A percentile compares a stretch with the other conserved stretches of the same genome.
phyloP scores from a whole-genome alignment of 1,140 invertebrate species.

The Plutomurus gul region DNA sequence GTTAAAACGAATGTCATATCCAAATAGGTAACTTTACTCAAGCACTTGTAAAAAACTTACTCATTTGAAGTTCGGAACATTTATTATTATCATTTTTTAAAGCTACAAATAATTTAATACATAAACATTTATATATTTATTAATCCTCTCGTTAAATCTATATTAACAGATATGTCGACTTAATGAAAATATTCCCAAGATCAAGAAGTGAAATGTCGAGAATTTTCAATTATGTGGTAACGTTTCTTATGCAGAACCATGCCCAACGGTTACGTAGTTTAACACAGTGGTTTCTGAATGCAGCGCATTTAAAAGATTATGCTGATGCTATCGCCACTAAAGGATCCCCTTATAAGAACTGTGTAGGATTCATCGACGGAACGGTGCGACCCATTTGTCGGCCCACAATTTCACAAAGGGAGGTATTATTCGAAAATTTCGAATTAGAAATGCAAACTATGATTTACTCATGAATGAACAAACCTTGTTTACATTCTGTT shows the following conservation, averaged over 20 bases:
- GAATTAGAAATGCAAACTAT: not conserved
- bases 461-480: not conserved
- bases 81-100: too few relatives aligned
- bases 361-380: constrained; percentile 35
- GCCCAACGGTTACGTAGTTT: not conserved
- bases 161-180: not conserved
- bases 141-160: not conserved
- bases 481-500: not conserved
- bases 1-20: not conserved
- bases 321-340: not conserved
- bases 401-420: not conserved
- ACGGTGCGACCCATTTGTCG: constrained; percentile 37
- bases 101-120: not conserved
- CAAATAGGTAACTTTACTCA: constrained; percentile 21
- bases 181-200: not conserved
- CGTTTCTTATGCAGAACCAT: not conserved
- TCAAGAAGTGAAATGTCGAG: not conserved
- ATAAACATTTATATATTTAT: not conserved
- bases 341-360: not conserved
- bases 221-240: not conserved
- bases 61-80: too few relatives aligned
- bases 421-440: not conserved
- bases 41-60: too few relatives aligned
- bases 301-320: not conserved
- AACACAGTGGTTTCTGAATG: not conserved